These are phyloP conservation scores for Leptatherina wallacei DNA, from an alignment of 2,797 vertebrate genomes.

Conservation along the genomic window DNA sequence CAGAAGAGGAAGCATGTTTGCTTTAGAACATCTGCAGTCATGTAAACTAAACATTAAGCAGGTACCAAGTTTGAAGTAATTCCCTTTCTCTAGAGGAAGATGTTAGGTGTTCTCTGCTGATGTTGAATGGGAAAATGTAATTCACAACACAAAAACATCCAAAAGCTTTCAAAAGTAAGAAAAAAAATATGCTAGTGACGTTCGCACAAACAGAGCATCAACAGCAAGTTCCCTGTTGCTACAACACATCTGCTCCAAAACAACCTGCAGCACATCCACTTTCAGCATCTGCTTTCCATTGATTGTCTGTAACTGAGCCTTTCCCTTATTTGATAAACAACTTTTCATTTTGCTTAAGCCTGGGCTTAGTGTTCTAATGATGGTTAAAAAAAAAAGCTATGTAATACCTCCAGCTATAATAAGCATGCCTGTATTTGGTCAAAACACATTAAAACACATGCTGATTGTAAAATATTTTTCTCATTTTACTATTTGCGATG, in stretches of 20 bases:
- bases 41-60: constrained; percentile 20
- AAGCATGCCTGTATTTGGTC: constrained; percentile 25
- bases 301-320: constrained; percentile 47
- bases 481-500: constrained; percentile 29
- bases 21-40: constrained; percentile 22
- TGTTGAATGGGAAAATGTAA: constrained; percentile 32
- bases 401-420: constrained; percentile 50
- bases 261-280: constrained; percentile 54
- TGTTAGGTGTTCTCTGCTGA: constrained; percentile 40
- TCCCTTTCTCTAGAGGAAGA: constrained; percentile 22
- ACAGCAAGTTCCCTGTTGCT: constrained; percentile 55
- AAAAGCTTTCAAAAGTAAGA: constrained; percentile 20
- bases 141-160: constrained; percentile 11
- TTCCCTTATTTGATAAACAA: constrained; percentile 54
- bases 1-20: constrained; percentile 14
- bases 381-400: constrained; percentile 14
- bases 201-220: constrained; percentile 7
- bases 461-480: constrained; percentile 24
- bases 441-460: constrained; percentile 45
- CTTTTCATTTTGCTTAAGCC: constrained; percentile 33
- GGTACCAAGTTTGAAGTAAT: constrained; percentile 32
- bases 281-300: constrained; percentile 73
- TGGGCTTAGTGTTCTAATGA: constrained; percentile 29
- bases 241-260: constrained; percentile 62
- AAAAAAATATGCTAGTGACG: constrained; percentile 15